These are phyloP conservation scores for Cyphotilapia sp. DNA, from an alignment of 2,113 vertebrate genomes.

Conservation along the genomic window DNA sequence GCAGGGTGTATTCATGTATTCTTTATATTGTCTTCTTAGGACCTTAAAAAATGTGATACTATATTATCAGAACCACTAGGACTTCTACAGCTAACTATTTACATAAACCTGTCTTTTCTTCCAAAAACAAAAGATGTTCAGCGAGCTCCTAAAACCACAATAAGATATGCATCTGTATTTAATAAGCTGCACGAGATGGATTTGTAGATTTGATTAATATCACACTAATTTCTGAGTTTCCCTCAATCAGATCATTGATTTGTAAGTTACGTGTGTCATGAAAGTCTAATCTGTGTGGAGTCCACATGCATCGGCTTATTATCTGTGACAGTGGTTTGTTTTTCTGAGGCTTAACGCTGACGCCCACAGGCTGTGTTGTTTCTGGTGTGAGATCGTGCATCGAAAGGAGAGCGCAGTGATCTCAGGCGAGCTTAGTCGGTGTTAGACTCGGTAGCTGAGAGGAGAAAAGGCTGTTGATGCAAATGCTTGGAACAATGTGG, in stretches of 20 bases:
- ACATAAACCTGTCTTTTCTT: background rate
- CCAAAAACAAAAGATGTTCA: background rate
- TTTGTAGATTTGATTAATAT: background rate
- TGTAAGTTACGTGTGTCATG: rapidly evolving
- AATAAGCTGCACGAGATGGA: background rate
- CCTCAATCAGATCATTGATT: background rate
- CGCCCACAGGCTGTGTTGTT: background rate
- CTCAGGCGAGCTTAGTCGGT: background rate
- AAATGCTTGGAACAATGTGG: background rate
- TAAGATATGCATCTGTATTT: background rate
- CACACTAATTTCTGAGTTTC: background rate
- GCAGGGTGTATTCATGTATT: background rate
- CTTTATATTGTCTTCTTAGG: background rate
- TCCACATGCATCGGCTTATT: background rate
- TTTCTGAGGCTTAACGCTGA: background rate
- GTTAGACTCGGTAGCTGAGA: background rate
- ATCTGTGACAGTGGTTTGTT: background rate
- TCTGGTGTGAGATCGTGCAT: background rate
- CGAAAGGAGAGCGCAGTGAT: background rate
- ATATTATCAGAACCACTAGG: background rate
- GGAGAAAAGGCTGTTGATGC: background rate
- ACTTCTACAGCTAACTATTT: background rate
- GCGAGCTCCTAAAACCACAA: background rate
- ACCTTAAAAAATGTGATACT: background rate
- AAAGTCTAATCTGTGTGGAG: background rate